These are phyloP conservation scores for Lampropteryx suffumata DNA, from an alignment of 2,888 invertebrate species.

Conservation along the genomic window DNA sequence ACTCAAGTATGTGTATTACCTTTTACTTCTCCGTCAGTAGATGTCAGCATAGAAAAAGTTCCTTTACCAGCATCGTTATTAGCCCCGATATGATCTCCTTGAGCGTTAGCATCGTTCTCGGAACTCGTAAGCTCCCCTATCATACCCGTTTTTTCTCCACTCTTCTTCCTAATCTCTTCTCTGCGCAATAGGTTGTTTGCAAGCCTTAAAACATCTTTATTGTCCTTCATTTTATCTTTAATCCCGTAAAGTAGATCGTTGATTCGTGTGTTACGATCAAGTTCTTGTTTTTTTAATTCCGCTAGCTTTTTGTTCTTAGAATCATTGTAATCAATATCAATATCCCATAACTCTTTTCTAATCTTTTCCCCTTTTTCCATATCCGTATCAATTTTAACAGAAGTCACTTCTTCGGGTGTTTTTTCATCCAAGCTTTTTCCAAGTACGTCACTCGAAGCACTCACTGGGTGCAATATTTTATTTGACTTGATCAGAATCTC, in stretches of 20 bases:
- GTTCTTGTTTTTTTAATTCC: conserved; percentile 51
- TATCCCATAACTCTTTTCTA: conserved; percentile 60
- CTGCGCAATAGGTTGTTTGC: conserved; percentile 66
- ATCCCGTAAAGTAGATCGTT: conserved; percentile 64
- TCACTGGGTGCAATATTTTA: conserved; percentile 60
- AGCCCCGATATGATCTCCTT: conserved; percentile 53
- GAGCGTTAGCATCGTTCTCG: conserved; percentile 53
- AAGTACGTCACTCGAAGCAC: conserved; percentile 27
- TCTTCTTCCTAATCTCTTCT: conserved; percentile 54
- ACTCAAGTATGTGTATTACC: background rate
- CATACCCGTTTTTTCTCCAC: conserved; percentile 34
- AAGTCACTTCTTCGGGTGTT: conserved; percentile 13
- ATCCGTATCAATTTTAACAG: conserved; percentile 17
- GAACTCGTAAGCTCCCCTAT: conserved; percentile 36
- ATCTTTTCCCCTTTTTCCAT: conserved; percentile 35
- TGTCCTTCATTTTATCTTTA: conserved; percentile 74
- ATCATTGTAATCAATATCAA: conserved; percentile 46
- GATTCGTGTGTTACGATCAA: conserved; percentile 60
- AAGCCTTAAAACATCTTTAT: conserved; percentile 65
- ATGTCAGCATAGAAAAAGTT: background rate
- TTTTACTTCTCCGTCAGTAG: conserved; percentile 15
- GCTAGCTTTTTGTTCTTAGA: conserved; percentile 45
- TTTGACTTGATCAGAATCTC: conserved; percentile 64
- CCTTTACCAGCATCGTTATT: conserved; percentile 17
- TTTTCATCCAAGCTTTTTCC: conserved; percentile 20